Conservation (phyloP, 2,797 vertebrate species). For the Vespertilio murinus region DNA sequence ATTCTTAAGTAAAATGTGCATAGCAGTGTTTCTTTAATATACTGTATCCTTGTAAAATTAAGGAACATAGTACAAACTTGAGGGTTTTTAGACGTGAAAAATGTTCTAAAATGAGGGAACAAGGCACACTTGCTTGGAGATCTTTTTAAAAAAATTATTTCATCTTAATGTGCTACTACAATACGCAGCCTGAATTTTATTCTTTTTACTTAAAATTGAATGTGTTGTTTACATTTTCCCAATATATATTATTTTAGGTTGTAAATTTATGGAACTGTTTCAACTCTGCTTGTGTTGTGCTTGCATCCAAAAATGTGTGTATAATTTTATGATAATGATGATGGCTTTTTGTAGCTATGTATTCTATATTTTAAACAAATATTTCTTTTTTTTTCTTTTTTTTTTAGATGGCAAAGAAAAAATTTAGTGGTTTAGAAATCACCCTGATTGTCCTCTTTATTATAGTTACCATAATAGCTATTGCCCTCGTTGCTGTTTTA, state of each 20-base stretch:
- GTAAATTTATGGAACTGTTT: not conserved
- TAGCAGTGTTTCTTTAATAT: not conserved
- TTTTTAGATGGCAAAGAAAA: conserved; percentile 89
- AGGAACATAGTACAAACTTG: not conserved
- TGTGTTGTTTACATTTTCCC: not conserved
- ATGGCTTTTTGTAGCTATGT: not conserved
- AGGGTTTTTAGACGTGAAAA: not conserved
- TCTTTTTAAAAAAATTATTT: not conserved
- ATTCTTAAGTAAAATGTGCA: not conserved
- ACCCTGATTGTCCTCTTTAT: conserved; percentile 86
- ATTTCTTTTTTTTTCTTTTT: conserved; percentile 26
- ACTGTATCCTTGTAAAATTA: not conserved
- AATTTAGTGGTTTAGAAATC: conserved; percentile 88
- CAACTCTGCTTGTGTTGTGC: not conserved
- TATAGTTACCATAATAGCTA: conserved; percentile 80
- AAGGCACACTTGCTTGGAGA: not conserved
- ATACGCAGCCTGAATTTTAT: not conserved
- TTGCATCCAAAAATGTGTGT: not conserved
- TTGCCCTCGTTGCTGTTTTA: conserved; percentile 85
- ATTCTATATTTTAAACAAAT: not conserved
- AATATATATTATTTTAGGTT: not conserved
- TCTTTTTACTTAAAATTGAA: not conserved
- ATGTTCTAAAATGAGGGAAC: not conserved
- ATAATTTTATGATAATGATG: not conserved
- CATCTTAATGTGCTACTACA: not conserved